phyloP scores from a whole-genome alignment of 2,797 vertebrate species.

The Rallus crepitans region DNA sequence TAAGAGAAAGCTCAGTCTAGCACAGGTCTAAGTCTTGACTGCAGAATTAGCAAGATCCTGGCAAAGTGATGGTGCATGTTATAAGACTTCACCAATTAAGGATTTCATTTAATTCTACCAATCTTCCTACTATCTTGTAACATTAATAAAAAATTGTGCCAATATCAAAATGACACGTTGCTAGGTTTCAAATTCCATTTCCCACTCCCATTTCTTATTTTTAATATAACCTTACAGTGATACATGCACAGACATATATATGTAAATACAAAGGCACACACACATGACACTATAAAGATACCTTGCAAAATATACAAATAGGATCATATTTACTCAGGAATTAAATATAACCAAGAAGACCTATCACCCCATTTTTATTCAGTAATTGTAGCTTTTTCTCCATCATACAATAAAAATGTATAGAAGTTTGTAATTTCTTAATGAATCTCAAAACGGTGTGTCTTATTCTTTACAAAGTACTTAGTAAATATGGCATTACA shows the following conservation, averaged over 20 bases:
- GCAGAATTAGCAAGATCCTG: background rate
- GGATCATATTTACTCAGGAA: background rate
- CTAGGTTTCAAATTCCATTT: background rate
- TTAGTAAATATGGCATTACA: background rate
- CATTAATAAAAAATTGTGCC: background rate
- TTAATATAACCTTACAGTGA: background rate
- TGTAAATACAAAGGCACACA: background rate
- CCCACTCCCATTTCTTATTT: background rate
- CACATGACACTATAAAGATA: background rate
- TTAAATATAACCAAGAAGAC: background rate
- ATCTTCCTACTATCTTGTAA: background rate
- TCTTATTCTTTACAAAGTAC: background rate
- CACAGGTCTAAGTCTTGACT: background rate
- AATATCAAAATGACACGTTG: background rate
- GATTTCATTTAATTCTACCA: background rate
- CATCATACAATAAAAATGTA: rapidly evolving
- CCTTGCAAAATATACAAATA: background rate
- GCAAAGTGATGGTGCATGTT: background rate
- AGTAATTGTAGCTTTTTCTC: background rate
- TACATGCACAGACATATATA: background rate
- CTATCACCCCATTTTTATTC: background rate
- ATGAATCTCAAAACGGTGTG: background rate
- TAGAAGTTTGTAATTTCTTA: background rate
- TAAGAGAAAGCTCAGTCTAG: background rate
- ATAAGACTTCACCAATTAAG: background rate